Percentiles rank a stretch among this genome's conserved stretches.
Conservation (phyloP, 1,140 invertebrate species). For the Protaetia brevitarsis region DNA sequence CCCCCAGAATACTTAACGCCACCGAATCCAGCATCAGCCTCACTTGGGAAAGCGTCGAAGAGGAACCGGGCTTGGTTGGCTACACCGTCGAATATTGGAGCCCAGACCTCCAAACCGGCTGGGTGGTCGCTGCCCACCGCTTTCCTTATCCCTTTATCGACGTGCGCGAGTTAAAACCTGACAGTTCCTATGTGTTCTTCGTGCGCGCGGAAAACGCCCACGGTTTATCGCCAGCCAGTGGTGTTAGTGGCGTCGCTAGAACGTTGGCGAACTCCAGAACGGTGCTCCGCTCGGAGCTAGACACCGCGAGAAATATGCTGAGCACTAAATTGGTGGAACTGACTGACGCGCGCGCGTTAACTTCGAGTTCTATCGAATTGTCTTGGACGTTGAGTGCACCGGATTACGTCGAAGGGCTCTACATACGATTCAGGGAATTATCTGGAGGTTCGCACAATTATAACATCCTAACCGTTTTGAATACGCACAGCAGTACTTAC, state of each 20-base stretch:
- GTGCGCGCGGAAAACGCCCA: conserved; percentile 85
- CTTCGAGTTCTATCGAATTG: conserved; percentile 77
- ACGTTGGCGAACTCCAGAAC: conserved; percentile 65
- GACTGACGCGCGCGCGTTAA: conserved; percentile 71
- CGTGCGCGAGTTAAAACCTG: conserved; percentile 71
- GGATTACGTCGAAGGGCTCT: conserved; percentile 81
- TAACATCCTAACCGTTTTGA: conserved; percentile 66
- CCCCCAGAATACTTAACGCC: conserved; percentile 71
- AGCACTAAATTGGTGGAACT: conserved; percentile 80
- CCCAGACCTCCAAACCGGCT: conserved; percentile 72
- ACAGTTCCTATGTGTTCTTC: conserved; percentile 83
- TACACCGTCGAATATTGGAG: conserved; percentile 89
- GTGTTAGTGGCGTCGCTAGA: conserved; percentile 61
- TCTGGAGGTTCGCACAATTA: conserved; percentile 62
- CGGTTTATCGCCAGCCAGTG: conserved; percentile 70
- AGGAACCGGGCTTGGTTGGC: conserved; percentile 45
- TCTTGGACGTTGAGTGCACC: conserved; percentile 71
- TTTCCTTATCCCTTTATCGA: conserved; percentile 64
- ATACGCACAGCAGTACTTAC: conserved; percentile 52
- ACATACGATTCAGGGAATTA: conserved; percentile 85
- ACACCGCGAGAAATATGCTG: conserved; percentile 73
- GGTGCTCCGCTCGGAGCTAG: conserved; percentile 73
- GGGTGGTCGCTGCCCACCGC: conserved; percentile 72
- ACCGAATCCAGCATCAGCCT: conserved; percentile 76
- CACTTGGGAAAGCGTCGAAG: conserved; percentile 63